Evolutionary conservation across 2,888 invertebrate species (phyloP), one percentile per base, ranked within the genome.

Genomic region (Hemithea aestivaria): DNA sequence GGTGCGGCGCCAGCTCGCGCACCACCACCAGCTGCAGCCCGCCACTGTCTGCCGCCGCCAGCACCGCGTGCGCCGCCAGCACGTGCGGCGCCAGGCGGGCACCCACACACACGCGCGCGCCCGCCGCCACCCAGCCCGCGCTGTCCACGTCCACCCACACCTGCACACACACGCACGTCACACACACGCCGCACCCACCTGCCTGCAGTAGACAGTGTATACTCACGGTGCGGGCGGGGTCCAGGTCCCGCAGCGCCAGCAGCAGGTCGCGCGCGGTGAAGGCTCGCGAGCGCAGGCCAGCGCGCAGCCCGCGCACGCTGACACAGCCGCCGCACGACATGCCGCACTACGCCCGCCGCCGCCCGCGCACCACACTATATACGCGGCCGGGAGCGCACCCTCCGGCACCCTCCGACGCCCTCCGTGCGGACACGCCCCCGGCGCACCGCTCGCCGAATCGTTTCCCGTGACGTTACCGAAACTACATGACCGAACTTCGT

Each of bases 61-160:
- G 48, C 55, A 39, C 40, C 50, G 45, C 47, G 72, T 95, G 96
- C 97, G 88, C 20, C 90, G 82, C 27, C 41, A 93, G 92, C 22
- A 93, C 56, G 34, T 53, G 93, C 1, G 87, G 81, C 27, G 84
- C 79, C 36, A 87, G 51, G 77, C 80, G 22, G 73, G 67, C 23
- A 68, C 64, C 22, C 84, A 75, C 48, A 89, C 52, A 35, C 58
- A 63, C 44, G 40, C 38, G 47, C 46, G 42, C 39, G 41, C 38
- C 34, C 53, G 54, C 45, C 55, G 49, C 51, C 24, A 52, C 20
- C 40, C 47, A 10, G 51, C 55, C 8, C 53, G 50, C 16, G 56
- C 35, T 70, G 16, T 35, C 53, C 2, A 43, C 45, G 45, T 73
- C 76, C 35, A 66, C 56, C 45, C 64, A 73, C 40, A 76, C 60